phyloP scores from a whole-genome alignment of 2,888 invertebrate species.

The Myopa testacea region DNA sequence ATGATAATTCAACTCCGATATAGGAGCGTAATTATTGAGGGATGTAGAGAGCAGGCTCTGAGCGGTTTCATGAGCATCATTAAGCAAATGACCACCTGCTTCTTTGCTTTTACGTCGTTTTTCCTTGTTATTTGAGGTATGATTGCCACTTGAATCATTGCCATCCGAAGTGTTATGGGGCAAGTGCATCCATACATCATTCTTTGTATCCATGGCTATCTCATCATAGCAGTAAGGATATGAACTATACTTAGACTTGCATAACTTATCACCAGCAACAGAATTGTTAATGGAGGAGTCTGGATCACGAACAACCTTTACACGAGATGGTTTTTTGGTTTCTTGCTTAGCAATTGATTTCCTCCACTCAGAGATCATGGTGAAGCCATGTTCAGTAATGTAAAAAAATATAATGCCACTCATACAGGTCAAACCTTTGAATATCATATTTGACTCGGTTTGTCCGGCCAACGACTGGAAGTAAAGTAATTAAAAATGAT shows the following conservation, averaged over 20 bases:
- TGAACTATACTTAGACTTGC: slow-evolving; percentile 90
- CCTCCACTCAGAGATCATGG: slow-evolving; percentile 84
- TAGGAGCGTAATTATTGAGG: slow-evolving; percentile 62
- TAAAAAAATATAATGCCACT: slow-evolving; percentile 90
- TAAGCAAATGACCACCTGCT: neutral
- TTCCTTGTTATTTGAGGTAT: slow-evolving; percentile 4
- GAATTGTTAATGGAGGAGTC: slow-evolving; percentile 66
- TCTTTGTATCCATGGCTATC: slow-evolving; percentile 80
- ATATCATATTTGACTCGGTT: slow-evolving; percentile 77
- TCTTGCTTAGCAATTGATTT: slow-evolving; percentile 79
- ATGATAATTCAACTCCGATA: slow-evolving; percentile 60
- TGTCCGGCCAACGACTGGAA: slow-evolving; percentile 63
- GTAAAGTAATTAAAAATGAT: neutral
- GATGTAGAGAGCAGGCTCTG: slow-evolving; percentile 64
- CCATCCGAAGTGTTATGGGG: slow-evolving; percentile 52
- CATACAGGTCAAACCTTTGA: slow-evolving; percentile 81
- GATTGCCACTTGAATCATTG: neutral
- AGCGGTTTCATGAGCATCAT: slow-evolving; percentile 52
- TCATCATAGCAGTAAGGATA: slow-evolving; percentile 90
- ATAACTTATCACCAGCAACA: slow-evolving; percentile 73
- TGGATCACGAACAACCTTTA: slow-evolving; percentile 78
- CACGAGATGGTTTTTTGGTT: slow-evolving; percentile 72
- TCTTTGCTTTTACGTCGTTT: slow-evolving; percentile 43
- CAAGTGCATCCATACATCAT: slow-evolving; percentile 70
- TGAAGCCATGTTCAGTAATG: slow-evolving; percentile 85